Conservation (phyloP, 2,888 invertebrate species). For the Melangyna quadrimaculata region DNA sequence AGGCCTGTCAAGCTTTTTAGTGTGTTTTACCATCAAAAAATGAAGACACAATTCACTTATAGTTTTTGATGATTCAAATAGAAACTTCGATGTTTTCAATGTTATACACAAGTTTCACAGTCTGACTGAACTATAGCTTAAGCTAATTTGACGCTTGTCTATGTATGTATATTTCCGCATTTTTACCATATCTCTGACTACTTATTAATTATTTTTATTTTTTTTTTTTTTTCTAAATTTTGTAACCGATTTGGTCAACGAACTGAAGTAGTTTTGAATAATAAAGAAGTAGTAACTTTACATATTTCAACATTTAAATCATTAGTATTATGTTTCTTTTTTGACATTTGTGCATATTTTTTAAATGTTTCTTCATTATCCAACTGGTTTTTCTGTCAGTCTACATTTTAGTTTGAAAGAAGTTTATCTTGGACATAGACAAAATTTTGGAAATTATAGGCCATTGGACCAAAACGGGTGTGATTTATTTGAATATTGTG, state of each 20-base stretch:
- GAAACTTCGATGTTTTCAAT: background rate
- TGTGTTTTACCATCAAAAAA: background rate
- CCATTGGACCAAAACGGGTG: background rate
- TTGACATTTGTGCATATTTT: background rate
- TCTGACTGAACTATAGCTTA: background rate
- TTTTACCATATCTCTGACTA: background rate
- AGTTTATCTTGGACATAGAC: background rate
- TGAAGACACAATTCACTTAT: background rate
- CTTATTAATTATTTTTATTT: background rate
- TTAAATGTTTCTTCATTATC: background rate
- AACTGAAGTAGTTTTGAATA: constrained; percentile 2
- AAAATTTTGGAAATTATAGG: background rate
- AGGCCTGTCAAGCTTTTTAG: background rate
- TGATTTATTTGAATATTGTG: background rate
- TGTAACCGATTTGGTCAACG: constrained; percentile 1
- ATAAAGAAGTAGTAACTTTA: background rate
- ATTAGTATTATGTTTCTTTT: constrained; percentile 1
- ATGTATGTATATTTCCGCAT: background rate
- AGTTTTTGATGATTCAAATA: background rate
- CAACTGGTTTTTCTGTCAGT: background rate
- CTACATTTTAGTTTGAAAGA: background rate
- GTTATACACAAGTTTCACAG: background rate
- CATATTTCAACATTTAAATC: constrained; percentile 8
- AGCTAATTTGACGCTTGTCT: background rate
- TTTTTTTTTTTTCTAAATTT: too few species aligned